phyloP scores from a whole-genome alignment of 2,888 invertebrate genomes.

The Drosophila borborema region DNA sequence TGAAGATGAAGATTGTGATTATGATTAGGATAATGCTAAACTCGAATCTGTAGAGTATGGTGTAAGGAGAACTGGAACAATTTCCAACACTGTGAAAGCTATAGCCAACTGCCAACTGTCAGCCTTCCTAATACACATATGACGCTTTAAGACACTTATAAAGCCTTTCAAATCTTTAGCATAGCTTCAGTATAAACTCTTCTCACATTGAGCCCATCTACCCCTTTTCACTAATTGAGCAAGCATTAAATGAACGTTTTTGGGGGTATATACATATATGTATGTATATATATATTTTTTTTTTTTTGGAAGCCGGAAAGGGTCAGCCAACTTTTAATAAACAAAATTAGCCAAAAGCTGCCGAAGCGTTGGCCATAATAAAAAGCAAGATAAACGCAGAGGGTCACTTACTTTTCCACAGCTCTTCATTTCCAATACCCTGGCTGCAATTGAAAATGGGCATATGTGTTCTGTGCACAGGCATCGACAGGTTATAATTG shows the following conservation, averaged over 20 bases:
- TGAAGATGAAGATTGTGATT: no score
- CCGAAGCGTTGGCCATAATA: slow-evolving; percentile 63
- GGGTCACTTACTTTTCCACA: slow-evolving; percentile 30
- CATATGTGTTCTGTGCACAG: background rate
- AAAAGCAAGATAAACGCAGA: slow-evolving; percentile 71
- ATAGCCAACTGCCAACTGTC: no score
- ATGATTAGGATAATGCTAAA: no score
- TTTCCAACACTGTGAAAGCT: no score
- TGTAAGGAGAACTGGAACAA: no score
- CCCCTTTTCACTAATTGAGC: background rate
- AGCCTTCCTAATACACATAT: no score
- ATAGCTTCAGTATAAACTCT: background rate
- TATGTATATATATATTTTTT: background rate
- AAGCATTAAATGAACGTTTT: background rate
- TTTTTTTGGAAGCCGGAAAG: slow-evolving; percentile 24
- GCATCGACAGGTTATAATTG: background rate
- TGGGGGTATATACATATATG: background rate
- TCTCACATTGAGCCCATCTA: background rate
- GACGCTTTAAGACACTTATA: no score
- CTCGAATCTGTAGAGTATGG: no score
- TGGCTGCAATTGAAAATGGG: background rate
- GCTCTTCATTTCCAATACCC: slow-evolving; percentile 7
- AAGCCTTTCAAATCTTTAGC: background rate
- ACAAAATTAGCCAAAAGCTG: slow-evolving; percentile 73
- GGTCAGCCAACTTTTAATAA: slow-evolving; percentile 79